Evolutionary conservation across 2,888 invertebrate species (phyloP).

Genomic region (Graphium colonna): DNA sequence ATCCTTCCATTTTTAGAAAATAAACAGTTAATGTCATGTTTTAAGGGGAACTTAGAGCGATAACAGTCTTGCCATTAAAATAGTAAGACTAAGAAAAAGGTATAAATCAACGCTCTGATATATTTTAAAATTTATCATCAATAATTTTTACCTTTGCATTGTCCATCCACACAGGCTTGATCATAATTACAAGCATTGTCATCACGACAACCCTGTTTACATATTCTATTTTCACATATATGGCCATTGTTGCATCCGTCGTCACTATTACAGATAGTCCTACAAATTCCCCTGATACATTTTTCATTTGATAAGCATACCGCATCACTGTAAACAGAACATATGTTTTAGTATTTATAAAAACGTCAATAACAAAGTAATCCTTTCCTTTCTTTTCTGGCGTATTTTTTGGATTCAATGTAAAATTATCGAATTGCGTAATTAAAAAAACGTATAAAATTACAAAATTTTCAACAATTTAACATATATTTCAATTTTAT

Average conservation of each 20-base stretch:
- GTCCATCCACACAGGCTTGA: conserved; percentile 90
- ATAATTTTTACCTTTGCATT: conserved; percentile 89
- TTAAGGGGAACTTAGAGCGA: too few species aligned
- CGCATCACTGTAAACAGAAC: conserved; percentile 81
- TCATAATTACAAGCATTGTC: conserved; percentile 88
- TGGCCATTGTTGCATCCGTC: conserved; percentile 88
- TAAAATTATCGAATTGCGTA: too few species aligned
- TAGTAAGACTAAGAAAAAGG: too few species aligned
- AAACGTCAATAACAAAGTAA: background rate
- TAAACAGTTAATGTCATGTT: too few species aligned
- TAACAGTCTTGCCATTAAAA: too few species aligned
- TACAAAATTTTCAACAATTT: too few species aligned
- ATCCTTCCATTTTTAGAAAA: too few species aligned
- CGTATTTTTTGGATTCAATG: background rate
- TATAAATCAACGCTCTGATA: too few species aligned
- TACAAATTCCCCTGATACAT: conserved; percentile 90
- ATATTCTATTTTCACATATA: conserved; percentile 92
- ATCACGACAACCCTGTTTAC: conserved; percentile 92
- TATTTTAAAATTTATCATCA: too few species aligned
- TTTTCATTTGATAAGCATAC: conserved; percentile 92
- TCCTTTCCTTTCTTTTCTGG: background rate
- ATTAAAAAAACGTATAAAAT: too few species aligned
- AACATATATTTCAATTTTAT: too few species aligned
- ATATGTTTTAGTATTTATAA: background rate
- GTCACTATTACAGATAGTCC: conserved; percentile 92